Base-by-base conservation (phyloP, 2,113 vertebrate genomes). In the Micromys minutus region DNA sequence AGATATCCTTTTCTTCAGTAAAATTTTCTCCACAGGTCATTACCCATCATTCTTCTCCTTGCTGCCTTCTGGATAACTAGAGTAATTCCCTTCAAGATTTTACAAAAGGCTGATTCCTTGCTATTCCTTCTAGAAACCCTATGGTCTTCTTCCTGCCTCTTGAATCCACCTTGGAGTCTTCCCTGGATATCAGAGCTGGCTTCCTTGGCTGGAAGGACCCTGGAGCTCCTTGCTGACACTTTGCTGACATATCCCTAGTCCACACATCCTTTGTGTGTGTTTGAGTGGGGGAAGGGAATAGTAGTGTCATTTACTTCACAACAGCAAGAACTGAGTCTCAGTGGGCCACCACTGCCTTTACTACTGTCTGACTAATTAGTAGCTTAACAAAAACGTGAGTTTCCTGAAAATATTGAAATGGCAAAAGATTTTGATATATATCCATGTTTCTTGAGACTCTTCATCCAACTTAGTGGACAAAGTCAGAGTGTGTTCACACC, bases 201-300 rank as follows among this genome's bases (percentile, higher is more conserved):
- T 84, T 57, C 31, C 11, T 7, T 85, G 63, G 67, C 63, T 79
- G 7, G 24, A 36, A 45, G 26, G 26, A 24, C 39, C 19, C 39
- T 83, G 39, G 6, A 9, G 59, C n/a, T 39, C 47, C 36, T 74
- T 15, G 76, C 31, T 55, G 19, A 75, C 50, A n/a, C 4, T 3
- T 47, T 76, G 42, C 24, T 90, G 69, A 90, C 26, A 16, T 24
- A 7, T 52, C 11, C 8, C 31, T 42, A 22, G 19, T 39, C 74
- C 19, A 21, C 6, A n/a, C 50, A 16, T 24, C 12, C 50, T 45
- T 6, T 71, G 22, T 6, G 6, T 45, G 36, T 67, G 12, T 2
- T 10, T 1, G 3, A 45, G 22, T 45, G 22, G 10, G 39, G 4
- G 24, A 3, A 21, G 10, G 4, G 31, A 17, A 0, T 15, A 1